Evolutionary conservation across 2,113 vertebrate species (phyloP).

Genomic region (Poeciliopsis occidentalis): DNA sequence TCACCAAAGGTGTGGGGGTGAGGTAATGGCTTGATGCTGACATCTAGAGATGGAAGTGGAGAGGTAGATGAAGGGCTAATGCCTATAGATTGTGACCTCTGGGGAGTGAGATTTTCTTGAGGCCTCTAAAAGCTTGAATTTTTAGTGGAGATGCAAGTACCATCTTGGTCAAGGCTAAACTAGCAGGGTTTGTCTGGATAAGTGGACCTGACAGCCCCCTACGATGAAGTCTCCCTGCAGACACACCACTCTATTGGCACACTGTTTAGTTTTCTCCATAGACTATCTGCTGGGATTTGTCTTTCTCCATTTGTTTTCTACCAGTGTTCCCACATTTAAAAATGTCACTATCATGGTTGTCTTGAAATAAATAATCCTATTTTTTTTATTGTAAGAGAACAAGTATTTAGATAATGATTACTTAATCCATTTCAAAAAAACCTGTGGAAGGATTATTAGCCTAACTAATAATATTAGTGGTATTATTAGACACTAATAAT

Average conservation of each 20-base stretch:
- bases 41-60: constrained; percentile 52
- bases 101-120: constrained; percentile 69
- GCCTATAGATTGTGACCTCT: constrained; percentile 64
- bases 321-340: constrained; percentile 10
- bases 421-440: not conserved
- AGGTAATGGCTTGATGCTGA: constrained; percentile 64
- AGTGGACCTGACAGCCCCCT: constrained; percentile 64
- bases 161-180: constrained; percentile 36
- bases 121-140: constrained; percentile 70
- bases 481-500: not conserved
- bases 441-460: constrained; percentile 8
- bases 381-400: not conserved
- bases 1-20: constrained; percentile 56
- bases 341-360: constrained; percentile 18
- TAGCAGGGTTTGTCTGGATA: constrained; percentile 52
- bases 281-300: constrained; percentile 48
- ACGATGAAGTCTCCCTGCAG: constrained; percentile 50
- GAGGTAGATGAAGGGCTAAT: constrained; percentile 62
- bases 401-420: not conserved
- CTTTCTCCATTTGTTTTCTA: constrained; percentile 39
- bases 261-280: constrained; percentile 43
- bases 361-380: not conserved
- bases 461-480: not conserved
- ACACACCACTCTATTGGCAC: constrained; percentile 40
- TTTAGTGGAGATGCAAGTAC: constrained; percentile 48